Conservation (phyloP, 2,797 vertebrate genomes). For the Simalia tracyae region DNA sequence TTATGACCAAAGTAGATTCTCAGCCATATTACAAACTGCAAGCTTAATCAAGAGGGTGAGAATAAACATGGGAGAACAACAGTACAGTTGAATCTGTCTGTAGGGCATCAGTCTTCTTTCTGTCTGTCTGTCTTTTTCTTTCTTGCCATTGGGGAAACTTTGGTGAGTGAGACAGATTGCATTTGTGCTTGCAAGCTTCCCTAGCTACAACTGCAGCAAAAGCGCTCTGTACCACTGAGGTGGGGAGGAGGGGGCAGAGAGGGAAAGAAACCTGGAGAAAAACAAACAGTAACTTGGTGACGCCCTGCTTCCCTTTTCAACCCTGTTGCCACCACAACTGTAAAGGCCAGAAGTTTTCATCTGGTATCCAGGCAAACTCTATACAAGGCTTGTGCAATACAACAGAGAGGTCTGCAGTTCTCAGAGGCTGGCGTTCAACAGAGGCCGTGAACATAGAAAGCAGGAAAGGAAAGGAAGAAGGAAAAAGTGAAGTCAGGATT, state of each 20-base stretch:
- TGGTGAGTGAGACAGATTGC: background rate
- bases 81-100: background rate
- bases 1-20: background rate
- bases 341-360: constrained; percentile 35
- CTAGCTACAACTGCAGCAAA: constrained; percentile 16
- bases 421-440: background rate
- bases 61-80: background rate
- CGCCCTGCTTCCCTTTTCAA: constrained; percentile 31
- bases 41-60: background rate
- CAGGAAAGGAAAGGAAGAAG: background rate
- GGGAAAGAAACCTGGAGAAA: background rate
- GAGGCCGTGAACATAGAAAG: background rate
- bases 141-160: background rate
- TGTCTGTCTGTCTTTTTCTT: background rate
- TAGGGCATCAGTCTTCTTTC: background rate
- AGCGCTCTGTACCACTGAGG: background rate
- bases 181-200: background rate
- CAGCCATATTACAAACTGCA: background rate
- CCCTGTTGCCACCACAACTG: constrained; percentile 16
- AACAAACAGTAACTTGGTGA: constrained; percentile 34
- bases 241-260: background rate
- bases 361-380: constrained; percentile 26
- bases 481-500: background rate
- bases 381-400: constrained; percentile 34
- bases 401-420: constrained; percentile 2